Evolutionary conservation across 2,797 vertebrate species (phyloP).

Genomic region (Galagoides demidoff): DNA sequence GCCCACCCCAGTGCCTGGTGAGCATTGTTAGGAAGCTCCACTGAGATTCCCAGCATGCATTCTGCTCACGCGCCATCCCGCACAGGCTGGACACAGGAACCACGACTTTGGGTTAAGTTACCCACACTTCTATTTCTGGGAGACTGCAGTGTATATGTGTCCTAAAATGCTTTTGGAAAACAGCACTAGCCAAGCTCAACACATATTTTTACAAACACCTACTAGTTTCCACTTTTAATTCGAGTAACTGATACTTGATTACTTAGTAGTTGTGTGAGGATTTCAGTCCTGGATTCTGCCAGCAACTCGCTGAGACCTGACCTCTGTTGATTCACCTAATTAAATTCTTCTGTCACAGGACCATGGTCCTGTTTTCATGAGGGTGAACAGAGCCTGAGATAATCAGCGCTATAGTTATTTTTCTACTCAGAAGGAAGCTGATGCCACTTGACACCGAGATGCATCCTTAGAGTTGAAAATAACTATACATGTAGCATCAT

Average conservation of each 20-base stretch:
- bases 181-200: constrained; percentile 9
- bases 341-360: constrained; percentile 46
- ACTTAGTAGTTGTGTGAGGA: background rate
- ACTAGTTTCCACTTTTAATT: constrained; percentile 63
- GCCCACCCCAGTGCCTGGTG: background rate
- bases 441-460: constrained; percentile 29
- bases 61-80: background rate
- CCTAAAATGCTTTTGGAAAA: constrained; percentile 47
- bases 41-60: background rate
- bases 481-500: background rate
- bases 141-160: background rate
- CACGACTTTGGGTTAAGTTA: constrained; percentile 62
- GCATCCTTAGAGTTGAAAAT: constrained; percentile 42
- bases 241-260: background rate
- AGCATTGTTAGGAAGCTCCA: background rate
- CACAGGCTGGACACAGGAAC: background rate
- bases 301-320: background rate
- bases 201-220: constrained; percentile 53
- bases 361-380: background rate
- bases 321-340: constrained; percentile 34
- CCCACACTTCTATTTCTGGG: constrained; percentile 74
- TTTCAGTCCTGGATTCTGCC: background rate
- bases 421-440: constrained; percentile 11
- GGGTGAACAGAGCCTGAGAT: constrained; percentile 2
- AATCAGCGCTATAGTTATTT: constrained; percentile 16